A percentile compares a stretch with the other conserved stretches of the same genome.
Evolutionary conservation across 2,888 invertebrate species (phyloP).

Genomic region (Cyclophora punctaria): DNA sequence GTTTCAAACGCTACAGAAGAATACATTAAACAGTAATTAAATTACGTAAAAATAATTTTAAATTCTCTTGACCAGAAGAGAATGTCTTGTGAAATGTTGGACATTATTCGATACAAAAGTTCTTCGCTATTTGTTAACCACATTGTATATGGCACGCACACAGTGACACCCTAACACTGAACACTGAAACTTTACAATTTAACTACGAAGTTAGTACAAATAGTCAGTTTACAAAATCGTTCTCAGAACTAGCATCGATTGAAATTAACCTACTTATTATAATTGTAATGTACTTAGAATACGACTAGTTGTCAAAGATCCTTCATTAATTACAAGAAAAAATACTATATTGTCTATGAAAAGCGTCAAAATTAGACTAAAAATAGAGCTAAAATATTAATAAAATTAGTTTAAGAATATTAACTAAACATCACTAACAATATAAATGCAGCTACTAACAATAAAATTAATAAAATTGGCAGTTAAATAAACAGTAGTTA

Average conservation of each 20-base stretch:
- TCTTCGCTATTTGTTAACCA: slow-evolving; percentile 14
- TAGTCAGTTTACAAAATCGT: slow-evolving; percentile 13
- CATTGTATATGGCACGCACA: slow-evolving; percentile 38
- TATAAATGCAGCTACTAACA: not conserved
- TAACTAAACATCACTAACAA: not conserved
- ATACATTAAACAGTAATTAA: slow-evolving; percentile 28
- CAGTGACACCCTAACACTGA: slow-evolving; percentile 15
- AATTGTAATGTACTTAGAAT: slow-evolving; percentile 30
- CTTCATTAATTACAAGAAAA: slow-evolving; percentile 25
- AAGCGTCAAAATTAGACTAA: slow-evolving; percentile 21
- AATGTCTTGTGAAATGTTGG: too few species aligned
- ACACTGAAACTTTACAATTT: slow-evolving; percentile 10
- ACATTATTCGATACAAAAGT: not conserved
- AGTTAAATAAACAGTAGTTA: not conserved
- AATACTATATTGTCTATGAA: slow-evolving; percentile 24
- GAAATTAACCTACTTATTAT: slow-evolving; percentile 23
- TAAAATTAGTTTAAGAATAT: not conserved
- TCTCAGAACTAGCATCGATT: slow-evolving; percentile 26
- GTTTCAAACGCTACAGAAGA: slow-evolving; percentile 41
- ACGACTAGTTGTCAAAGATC: slow-evolving; percentile 32
- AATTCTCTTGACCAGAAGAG: too few species aligned
- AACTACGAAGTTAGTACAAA: too few species aligned
- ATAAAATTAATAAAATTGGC: not conserved
- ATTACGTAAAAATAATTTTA: slow-evolving; percentile 29
- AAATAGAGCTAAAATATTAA: slow-evolving; percentile 1